These are phyloP conservation scores for Syrrhaptes paradoxus DNA, from an alignment of 2,113 vertebrate genomes.

Conservation along the genomic window DNA sequence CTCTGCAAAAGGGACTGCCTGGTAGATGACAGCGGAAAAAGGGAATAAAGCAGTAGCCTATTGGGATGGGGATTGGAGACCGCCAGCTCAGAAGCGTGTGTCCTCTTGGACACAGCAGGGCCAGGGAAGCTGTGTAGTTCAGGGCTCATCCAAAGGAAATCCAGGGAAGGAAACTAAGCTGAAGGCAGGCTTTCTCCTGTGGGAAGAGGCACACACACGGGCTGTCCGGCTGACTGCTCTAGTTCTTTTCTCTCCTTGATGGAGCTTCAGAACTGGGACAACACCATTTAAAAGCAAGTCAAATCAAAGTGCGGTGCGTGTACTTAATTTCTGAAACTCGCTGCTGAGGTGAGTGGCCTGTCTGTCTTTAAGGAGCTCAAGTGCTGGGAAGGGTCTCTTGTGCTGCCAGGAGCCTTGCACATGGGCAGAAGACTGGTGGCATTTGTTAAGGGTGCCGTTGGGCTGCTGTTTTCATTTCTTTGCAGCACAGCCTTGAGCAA, in stretches of 20 bases:
- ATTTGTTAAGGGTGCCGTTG: neutral
- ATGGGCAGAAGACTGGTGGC: fast-evolving
- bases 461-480: neutral
- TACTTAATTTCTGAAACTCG: neutral
- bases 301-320: neutral
- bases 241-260: conserved; percentile 23
- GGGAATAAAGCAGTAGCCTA: neutral
- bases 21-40: neutral
- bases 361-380: neutral
- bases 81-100: fast-evolving
- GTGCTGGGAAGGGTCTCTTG: neutral
- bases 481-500: neutral
- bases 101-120: neutral
- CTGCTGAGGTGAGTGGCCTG: neutral
- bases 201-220: neutral
- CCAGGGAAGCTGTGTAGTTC: neutral
- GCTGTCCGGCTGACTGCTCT: conserved; percentile 37
- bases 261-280: conserved; percentile 25
- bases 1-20: neutral
- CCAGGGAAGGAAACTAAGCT: neutral
- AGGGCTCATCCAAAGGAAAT: neutral
- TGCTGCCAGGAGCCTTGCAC: neutral
- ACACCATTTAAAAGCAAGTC: neutral
- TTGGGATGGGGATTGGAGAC: neutral
- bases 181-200: neutral